Base-by-base conservation (phyloP, 2,888 invertebrate genomes). In the Nipponacmea schrenckii region DNA sequence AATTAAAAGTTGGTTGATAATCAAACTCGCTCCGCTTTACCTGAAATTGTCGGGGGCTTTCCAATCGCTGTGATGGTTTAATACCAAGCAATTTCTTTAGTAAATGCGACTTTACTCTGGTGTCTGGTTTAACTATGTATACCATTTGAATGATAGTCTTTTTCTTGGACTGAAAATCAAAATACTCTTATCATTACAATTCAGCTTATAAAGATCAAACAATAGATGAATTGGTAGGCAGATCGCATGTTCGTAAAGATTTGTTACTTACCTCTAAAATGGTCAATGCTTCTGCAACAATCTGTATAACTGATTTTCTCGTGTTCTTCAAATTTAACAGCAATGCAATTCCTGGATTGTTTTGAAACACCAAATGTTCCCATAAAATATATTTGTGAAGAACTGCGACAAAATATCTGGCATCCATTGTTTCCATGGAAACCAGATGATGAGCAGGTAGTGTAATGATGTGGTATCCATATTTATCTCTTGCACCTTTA, bases 21-120 rank as follows among this genome's bases (percentile, higher is more conserved):
- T 26, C 14, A 26, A n/a, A n/a, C n/a, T n/a, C n/a, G n/a, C n/a
- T n/a, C n/a, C n/a, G n/a, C n/a, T 7, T 67, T n/a, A n/a, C 17
- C 67, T 44, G 46, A 45, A n/a, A n/a, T 20, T 44, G 17, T 8
- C 17, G 31, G 4, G 17, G n/a, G 17, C 20, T 50, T 2, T 17
- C 73, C 31, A 24, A 77, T 79, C 76, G 78, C 64, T 64, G 73
- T 67, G 15, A 69, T 63, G 62, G 62, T 65, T 79, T 81, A 20
- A 83, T 69, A 0, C 83, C 83, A 10, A 83, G 73, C 8, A 81
- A 73, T 68, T 83, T 82, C 72, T 83, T 83, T 62, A 84, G 74
- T 7, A 77, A 62, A 17, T 72, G 74, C 0, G 77, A 74, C 64
- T 78, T 79, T 1, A 74, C 66, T 68, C 75, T 78, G 20, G 69